A percentile compares a stretch with the other conserved stretches of the same genome.
Evolutionary conservation across 2,113 vertebrate species (phyloP).

Genomic region (Calidris pygmaea): DNA sequence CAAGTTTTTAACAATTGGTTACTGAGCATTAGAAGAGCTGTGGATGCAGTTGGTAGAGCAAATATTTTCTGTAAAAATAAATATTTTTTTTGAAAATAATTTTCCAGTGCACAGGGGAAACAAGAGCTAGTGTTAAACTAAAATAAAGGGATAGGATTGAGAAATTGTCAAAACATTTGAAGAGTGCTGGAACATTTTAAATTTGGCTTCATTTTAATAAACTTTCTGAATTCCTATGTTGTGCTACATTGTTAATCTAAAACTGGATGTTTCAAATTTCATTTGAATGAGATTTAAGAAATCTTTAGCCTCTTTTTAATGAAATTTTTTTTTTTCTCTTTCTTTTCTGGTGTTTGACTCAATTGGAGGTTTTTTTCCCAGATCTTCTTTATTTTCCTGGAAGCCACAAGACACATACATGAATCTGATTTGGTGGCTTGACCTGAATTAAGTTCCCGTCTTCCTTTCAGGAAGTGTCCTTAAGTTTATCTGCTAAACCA

Average conservation of each 20-base stretch:
- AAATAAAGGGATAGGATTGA: background rate
- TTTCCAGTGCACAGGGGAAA: background rate
- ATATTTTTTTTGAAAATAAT: background rate
- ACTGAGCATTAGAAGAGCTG: background rate
- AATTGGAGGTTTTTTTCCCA: rapidly evolving
- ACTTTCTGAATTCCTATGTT: background rate
- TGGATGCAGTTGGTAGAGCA: background rate
- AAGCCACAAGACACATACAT: background rate
- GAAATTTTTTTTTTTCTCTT: background rate
- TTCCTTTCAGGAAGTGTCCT: background rate
- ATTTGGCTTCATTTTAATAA: background rate
- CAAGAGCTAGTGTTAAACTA: background rate
- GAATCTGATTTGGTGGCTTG: background rate
- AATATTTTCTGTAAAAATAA: background rate
- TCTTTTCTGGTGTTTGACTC: background rate
- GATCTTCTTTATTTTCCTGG: background rate
- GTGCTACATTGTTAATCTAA: background rate
- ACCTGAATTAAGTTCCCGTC: background rate
- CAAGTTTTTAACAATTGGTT: background rate
- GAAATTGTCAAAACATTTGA: background rate
- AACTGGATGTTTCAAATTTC: background rate
- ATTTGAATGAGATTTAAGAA: background rate
- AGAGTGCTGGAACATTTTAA: background rate
- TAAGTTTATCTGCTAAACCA: background rate
- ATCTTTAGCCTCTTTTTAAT: background rate